Evolutionary conservation across 2,888 invertebrate species (phyloP).

Genomic region (Iphiclides podalirius): DNA sequence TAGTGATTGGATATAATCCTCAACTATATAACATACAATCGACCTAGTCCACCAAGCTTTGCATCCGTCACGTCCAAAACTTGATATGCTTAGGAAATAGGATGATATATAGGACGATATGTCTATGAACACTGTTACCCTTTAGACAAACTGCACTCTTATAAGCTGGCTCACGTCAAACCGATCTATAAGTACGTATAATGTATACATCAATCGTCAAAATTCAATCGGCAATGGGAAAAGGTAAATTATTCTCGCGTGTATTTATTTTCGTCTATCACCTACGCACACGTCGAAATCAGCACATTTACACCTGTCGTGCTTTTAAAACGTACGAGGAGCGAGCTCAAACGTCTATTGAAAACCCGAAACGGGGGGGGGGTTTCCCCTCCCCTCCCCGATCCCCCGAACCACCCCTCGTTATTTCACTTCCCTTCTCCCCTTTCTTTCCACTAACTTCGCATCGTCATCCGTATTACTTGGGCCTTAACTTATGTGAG

Average conservation of each 20-base stretch:
- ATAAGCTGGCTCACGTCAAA: too few species aligned
- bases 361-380: conserved; percentile 76
- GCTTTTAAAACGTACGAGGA: conserved; percentile 64
- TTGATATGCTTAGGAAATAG: too few species aligned
- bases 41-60: too few species aligned
- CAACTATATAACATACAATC: too few species aligned
- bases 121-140: too few species aligned
- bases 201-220: too few species aligned
- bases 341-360: conserved; percentile 75
- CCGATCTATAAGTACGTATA: too few species aligned
- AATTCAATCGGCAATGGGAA: not conserved
- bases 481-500: conserved; percentile 77
- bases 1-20: too few species aligned
- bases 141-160: too few species aligned
- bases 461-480: conserved; percentile 79
- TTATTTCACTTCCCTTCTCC: conserved; percentile 67
- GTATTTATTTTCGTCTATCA: too few species aligned
- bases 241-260: conserved; percentile 3
- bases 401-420: conserved; percentile 45
- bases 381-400: conserved; percentile 29
- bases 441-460: conserved; percentile 78
- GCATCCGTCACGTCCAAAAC: too few species aligned
- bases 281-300: conserved; percentile 5
- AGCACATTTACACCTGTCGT: conserved; percentile 57
- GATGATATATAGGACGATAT: too few species aligned